Base-by-base conservation (phyloP, 2,888 invertebrate genomes). In the Vandiemenella viatica region DNA sequence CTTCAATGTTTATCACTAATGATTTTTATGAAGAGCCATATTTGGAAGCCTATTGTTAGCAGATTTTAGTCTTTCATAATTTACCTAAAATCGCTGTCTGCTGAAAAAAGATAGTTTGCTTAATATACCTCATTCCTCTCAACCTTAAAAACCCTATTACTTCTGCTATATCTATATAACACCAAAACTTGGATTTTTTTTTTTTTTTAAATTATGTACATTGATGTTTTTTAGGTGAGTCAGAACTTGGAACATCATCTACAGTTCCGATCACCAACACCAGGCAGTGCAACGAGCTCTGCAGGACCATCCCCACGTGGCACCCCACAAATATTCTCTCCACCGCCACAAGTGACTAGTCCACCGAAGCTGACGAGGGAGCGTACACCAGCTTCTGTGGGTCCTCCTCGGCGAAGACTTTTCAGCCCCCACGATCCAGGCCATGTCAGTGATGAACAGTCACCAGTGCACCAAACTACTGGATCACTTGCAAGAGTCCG, bases 371-470 rank as follows among this genome's bases (percentile, higher is more conserved):
- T 71, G 43, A 62, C 65, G 5, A 68, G 69, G 50, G 72, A 73
- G 44, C 64, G 64, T 46, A 57, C 59, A 4, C 60, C 45, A 15
- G 19, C 22, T 18, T 21, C 26, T 3, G 23, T 51, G 15, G 46
- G 48, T 26, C 53, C 50, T 4, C 53, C 55, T 19, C 42, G 56
- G 17, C 49, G 73, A 54, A 62, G 71, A 50, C 57, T 75, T 23
- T 81, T 80, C 51, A 79, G 79, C 50, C 72, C 76, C 62, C 75
- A 68, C 53, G 81, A 81, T 62, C 68, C 68, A 38, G 69, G 67
- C 38, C 63, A 42, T 16, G 43, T 20, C n/a, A n/a, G n/a, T 21
- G 40, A 40, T 15, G 17, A 18, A 16, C 17, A 5, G 17, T 17
- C 40, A 17, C 16, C 17, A 17, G 40, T 40, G 5, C 10, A 13